Percentiles rank a stretch among this genome's conserved stretches.
phyloP scores from a whole-genome alignment of 2,113 vertebrate species.

The Pedionomus torquatus region DNA sequence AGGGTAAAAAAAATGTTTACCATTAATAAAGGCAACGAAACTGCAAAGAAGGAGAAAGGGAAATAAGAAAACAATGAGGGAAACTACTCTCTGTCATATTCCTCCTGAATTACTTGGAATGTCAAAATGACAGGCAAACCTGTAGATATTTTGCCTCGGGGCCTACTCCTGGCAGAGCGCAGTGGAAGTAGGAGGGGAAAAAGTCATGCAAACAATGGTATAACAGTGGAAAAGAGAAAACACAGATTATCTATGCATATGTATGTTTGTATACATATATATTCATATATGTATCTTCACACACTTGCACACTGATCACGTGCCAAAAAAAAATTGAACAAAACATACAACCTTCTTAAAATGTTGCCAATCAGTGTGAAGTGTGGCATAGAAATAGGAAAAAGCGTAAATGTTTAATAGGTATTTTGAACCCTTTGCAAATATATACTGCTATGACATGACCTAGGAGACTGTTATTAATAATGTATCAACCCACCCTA shows the following conservation, averaged over 20 bases:
- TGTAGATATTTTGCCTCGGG: background rate
- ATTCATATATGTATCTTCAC: background rate
- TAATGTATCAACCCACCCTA: background rate
- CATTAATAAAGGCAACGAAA: background rate
- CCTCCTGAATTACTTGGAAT: background rate
- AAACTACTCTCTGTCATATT: background rate
- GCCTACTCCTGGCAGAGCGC: background rate
- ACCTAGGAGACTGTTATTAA: background rate
- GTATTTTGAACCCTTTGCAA: background rate
- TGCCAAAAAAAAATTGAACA: background rate
- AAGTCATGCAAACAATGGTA: background rate
- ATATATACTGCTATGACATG: background rate
- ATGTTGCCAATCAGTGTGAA: background rate
- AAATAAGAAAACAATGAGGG: background rate
- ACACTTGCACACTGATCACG: background rate
- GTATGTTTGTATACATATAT: rapidly evolving
- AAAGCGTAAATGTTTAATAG: background rate
- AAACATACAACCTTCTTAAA: background rate
- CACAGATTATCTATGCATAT: rapidly evolving
- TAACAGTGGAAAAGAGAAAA: background rate
- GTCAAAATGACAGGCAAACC: background rate
- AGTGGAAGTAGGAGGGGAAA: background rate
- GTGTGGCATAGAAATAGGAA: background rate
- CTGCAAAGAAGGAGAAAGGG: background rate
- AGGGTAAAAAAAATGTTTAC: background rate